phyloP scores from a whole-genome alignment of 2,797 vertebrate species.

The Octomys mimax region DNA sequence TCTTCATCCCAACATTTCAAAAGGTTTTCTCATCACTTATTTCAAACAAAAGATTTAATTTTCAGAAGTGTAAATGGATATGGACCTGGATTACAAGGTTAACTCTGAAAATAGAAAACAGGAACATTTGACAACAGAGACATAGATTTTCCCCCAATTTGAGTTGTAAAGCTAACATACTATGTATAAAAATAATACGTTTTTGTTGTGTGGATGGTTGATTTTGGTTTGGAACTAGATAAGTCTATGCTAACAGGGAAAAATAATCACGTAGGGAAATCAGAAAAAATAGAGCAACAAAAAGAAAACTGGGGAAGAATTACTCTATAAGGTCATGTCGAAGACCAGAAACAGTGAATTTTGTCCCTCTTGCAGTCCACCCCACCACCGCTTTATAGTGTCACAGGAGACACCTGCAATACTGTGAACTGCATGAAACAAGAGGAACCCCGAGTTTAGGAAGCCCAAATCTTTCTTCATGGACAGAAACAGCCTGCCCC shows the following conservation, averaged over 20 bases:
- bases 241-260: neutral
- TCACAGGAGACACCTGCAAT: neutral
- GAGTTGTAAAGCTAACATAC: neutral
- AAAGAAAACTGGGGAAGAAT: neutral
- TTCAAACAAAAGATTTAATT: constrained; percentile 19
- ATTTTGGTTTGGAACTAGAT: neutral
- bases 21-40: neutral
- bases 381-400: neutral
- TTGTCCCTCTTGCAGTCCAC: neutral
- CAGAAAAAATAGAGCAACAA: neutral
- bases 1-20: neutral
- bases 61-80: neutral
- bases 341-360: neutral
- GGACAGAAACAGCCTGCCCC: accelerated
- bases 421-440: neutral
- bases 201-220: neutral
- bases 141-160: neutral
- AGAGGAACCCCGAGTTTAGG: neutral
- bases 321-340: neutral
- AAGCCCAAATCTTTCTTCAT: neutral
- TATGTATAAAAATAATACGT: neutral
- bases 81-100: neutral
- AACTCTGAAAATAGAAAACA: neutral
- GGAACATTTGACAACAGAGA: neutral
- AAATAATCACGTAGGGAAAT: neutral